Evolutionary conservation across 2,888 invertebrate species (phyloP), one percentile per base, ranked within the genome.

Genomic region (Lagria hirta): DNA sequence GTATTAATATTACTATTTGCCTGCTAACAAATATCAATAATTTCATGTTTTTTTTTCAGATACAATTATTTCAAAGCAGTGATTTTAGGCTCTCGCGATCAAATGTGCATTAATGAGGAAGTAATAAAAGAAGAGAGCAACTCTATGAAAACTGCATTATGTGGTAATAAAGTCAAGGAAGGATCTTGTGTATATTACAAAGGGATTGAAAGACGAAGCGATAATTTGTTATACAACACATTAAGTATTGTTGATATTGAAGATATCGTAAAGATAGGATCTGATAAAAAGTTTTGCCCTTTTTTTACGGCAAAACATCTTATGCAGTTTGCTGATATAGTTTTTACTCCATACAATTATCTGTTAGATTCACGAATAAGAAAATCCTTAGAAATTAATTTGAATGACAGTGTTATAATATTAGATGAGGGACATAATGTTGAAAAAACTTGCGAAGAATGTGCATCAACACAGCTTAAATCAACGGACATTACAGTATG

Each of bases 381-480:
- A 7, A 36, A 36, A 26, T 11, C 11, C 6, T 18, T 36, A 16
- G 73, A 72, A 18, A 64, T 82, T 33, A 81, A 84, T 56, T 69
- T 87, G 35, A 70, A 80, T 57, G 86, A 88, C 59, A 84, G 84
- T 54, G 81, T 96, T 23, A 75, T 99, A 10, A 94, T 99, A 48
- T 79, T 99, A 55, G 99, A 99, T 75, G 99, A 99, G 73, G 99
- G 95, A 2, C 99, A 99, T 65, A 99, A 99, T 75, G 84, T 99
- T 52, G 96, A 96, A 65, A 88, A 88, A 71, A 88, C 90, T 56
- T 98, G 97, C 72, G 97, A 99, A 70, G 95, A 96, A 55, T 87
- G 86, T 7, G 86, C 87, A 5, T 88, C 88, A 1, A 71, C 86
- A 30, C 83, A 86, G 66, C 79, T 98, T 23, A 82, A 82, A 50